Evolutionary conservation across 2,888 invertebrate species (phyloP).

Genomic region (Epinotia ramella): DNA sequence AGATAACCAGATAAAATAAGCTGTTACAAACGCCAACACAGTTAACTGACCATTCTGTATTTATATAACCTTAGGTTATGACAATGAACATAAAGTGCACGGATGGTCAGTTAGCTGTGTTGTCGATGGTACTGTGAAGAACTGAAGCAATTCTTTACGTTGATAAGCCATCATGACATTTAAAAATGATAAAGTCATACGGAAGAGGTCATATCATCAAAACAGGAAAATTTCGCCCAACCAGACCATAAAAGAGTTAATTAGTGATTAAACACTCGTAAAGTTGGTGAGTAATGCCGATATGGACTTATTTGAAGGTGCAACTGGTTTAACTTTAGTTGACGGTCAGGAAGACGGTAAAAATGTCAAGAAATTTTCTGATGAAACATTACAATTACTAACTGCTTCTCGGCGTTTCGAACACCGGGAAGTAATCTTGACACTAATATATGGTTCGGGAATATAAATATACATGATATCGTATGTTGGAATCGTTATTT

Average conservation of each 20-base stretch:
- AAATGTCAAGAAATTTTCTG: neutral
- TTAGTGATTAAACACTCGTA: slow-evolving; percentile 20
- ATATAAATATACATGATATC: too few species aligned
- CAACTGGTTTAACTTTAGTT: slow-evolving; percentile 17
- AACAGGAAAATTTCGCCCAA: slow-evolving; percentile 15
- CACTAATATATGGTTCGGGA: too few species aligned
- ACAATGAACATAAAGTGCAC: too few species aligned
- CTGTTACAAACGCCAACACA: too few species aligned
- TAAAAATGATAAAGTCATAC: slow-evolving; percentile 8
- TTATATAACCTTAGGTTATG: too few species aligned
- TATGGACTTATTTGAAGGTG: slow-evolving; percentile 1
- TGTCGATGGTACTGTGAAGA: too few species aligned
- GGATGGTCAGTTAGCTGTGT: too few species aligned
- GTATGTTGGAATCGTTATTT: too few species aligned
- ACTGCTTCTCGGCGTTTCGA: neutral
- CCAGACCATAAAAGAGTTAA: slow-evolving; percentile 3
- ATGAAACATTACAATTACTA: neutral
- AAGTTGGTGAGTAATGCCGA: slow-evolving; percentile 4
- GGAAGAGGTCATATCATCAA: slow-evolving; percentile 15
- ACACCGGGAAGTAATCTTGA: too few species aligned
- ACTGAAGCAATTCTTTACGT: neutral
- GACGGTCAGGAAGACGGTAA: slow-evolving; percentile 16
- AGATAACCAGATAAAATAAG: neutral
- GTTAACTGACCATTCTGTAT: too few species aligned
- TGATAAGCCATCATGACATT: slow-evolving; percentile 21